A percentile compares a stretch with the other conserved stretches of the same genome.
Conservation (phyloP, 2,113 vertebrate genomes). For the Galeopterus variegatus region DNA sequence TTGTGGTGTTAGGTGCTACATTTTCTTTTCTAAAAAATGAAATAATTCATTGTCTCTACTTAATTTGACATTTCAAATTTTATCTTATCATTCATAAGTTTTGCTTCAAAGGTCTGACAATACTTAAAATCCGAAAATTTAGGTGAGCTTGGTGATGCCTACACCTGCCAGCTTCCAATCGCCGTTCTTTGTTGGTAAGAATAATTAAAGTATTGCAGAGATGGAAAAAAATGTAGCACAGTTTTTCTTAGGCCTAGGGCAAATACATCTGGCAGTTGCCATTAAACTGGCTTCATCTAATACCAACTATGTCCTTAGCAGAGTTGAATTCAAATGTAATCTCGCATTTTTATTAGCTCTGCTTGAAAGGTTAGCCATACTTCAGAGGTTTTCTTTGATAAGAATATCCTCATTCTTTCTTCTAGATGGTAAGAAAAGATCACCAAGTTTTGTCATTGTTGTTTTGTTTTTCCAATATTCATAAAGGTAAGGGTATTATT, state of each 20-base stretch:
- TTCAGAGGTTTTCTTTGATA: neutral
- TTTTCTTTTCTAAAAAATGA: constrained; percentile 4
- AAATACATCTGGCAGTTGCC: neutral
- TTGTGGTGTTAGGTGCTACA: neutral
- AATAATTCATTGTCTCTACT: neutral
- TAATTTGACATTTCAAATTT: constrained; percentile 15
- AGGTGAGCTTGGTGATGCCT: neutral
- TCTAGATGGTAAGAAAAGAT: neutral
- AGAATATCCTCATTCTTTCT: neutral
- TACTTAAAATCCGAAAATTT: neutral
- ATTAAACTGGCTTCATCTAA: neutral
- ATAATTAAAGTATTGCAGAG: neutral
- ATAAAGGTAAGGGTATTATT: neutral
- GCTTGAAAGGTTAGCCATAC: neutral
- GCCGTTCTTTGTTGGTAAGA: neutral
- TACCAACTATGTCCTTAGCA: neutral
- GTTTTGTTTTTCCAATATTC: neutral
- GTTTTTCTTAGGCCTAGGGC: neutral
- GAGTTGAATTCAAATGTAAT: neutral
- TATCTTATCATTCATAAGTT: neutral
- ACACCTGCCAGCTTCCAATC: neutral
- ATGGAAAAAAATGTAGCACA: neutral
- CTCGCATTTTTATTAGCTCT: neutral
- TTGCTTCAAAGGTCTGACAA: neutral
- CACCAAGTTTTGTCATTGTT: too few relatives aligned